Evolutionary conservation across 2,888 invertebrate species (phyloP), one percentile per base, ranked within the genome.

Genomic region (Oxytorus armatus): DNA sequence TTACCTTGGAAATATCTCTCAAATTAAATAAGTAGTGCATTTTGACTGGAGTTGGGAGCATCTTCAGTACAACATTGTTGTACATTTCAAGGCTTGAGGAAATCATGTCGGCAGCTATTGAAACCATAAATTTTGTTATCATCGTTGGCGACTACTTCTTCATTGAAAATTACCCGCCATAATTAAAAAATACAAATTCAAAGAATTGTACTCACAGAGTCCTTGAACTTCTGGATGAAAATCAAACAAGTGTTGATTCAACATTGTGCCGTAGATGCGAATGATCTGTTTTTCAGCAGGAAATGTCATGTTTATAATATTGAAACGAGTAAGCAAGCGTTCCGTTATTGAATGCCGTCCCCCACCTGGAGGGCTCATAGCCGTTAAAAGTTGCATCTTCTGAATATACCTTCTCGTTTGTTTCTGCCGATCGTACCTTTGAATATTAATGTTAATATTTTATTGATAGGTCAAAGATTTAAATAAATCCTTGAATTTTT

Each of bases 11-110:
- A 83, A 98, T 97, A 88, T 98, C 98, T 84, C 97, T 93, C 86
- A 98, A 92, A 91, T 97, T 98, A 92, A 98, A 98, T 42, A 97
- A 92, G 87, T 98, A 98, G 92, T 98, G 98, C 90, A 96, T 97
- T 91, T 97, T 98, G 78, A 95, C 94, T 0, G 98, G 98, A 0
- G 97, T 98, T 0, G 98, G 98, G 49, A 98, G 92, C 93, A 98
- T 95, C 88, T 95, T 96, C 0, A 90, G 92, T 0, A 94, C 94
- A 0, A 97, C 95, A 82, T 94, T 94, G 87, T 95, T 94, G 91
- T 97, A 98, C 84, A 97, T 92, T 83, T 95, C 95, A 86, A 98
- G 95, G 0, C 97, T 96, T 0, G 96, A 95, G 70, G 93, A 88
- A 0, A 97, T 95, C 14, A 97, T 93, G 39, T 94, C 93, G 85